Evolutionary conservation across 2,113 vertebrate species (phyloP).

Genomic region (Cranoglanis bouderius): DNA sequence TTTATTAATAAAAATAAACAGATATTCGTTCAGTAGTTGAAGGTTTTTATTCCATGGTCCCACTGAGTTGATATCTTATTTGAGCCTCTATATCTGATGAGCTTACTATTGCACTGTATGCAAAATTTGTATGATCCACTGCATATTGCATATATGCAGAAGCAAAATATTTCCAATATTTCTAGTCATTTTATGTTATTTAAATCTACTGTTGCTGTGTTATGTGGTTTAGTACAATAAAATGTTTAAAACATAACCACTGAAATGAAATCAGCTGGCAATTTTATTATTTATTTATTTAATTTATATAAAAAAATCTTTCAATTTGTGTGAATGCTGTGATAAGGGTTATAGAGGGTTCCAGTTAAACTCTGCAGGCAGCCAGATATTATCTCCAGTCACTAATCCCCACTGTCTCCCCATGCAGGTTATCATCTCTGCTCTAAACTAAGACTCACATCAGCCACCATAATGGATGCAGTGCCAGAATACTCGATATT

Average conservation of each 20-base stretch:
- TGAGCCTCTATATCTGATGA: background rate
- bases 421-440: slow-evolving; percentile 47
- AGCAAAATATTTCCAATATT: background rate
- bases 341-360: background rate
- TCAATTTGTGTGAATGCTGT: background rate
- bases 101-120: background rate
- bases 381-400: background rate
- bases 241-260: background rate
- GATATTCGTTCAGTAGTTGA: background rate
- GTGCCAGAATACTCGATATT: slow-evolving; percentile 83
- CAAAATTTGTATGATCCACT: background rate
- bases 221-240: background rate
- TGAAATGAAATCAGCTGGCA: background rate
- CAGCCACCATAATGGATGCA: slow-evolving; percentile 77
- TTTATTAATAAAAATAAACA: background rate
- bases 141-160: background rate
- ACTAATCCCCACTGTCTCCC: slow-evolving; percentile 43
- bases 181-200: background rate
- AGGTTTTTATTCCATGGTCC: background rate
- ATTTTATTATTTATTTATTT: background rate
- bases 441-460: slow-evolving; percentile 47
- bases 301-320: background rate
- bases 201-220: background rate
- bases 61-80: background rate
- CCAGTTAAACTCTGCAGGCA: slow-evolving; percentile 2